These are phyloP conservation scores for Spilosoma lubricipeda DNA, from an alignment of 2,888 invertebrate genomes.

Conservation along the genomic window DNA sequence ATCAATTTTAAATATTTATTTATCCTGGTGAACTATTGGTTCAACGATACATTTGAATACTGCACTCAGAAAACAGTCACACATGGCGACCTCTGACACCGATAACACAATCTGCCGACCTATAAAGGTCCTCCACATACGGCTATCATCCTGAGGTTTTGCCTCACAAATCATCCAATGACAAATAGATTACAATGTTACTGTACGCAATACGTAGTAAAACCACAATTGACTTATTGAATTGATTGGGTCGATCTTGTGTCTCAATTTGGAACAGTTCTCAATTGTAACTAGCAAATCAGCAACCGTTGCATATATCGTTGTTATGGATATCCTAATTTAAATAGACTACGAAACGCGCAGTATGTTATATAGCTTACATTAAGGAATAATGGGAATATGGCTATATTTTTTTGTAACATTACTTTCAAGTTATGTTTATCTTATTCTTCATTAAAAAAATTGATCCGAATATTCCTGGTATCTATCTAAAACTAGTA, in stretches of 20 bases:
- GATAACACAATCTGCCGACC: slow-evolving; percentile 15
- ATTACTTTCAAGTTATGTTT: not conserved
- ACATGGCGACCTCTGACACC: not conserved
- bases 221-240: slow-evolving; percentile 29
- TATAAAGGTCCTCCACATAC: slow-evolving; percentile 5
- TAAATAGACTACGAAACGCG: not conserved
- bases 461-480: not conserved
- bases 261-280: slow-evolving; percentile 26
- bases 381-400: not conserved
- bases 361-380: not conserved
- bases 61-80: not conserved
- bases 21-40: not conserved
- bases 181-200: slow-evolving; percentile 21
- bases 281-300: slow-evolving; percentile 27
- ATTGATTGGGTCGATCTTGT: slow-evolving; percentile 17
- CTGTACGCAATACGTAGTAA: slow-evolving; percentile 30
- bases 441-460: not conserved
- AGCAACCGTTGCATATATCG: slow-evolving; percentile 1
- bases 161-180: slow-evolving; percentile 14
- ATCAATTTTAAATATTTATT: not conserved
- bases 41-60: not conserved
- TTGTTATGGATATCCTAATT: slow-evolving; percentile 6
- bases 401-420: not conserved
- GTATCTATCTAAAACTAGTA: no score
- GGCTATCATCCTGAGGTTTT: slow-evolving; percentile 5